Percentiles rank a stretch among this genome's conserved stretches.
Conservation (phyloP, 2,797 vertebrate genomes). For the Spinibarbus caldwelli region DNA sequence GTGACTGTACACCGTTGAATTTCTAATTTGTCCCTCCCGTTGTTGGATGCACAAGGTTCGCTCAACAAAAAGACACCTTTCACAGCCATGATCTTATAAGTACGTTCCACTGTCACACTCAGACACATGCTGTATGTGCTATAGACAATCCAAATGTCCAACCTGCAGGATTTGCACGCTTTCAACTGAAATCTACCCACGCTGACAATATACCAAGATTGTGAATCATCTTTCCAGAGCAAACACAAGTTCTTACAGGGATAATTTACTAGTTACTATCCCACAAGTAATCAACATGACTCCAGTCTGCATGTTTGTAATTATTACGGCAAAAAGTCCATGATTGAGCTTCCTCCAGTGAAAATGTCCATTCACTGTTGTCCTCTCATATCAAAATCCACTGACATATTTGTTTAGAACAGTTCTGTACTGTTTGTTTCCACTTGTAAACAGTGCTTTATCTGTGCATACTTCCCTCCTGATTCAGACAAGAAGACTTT, state of each 20-base stretch:
- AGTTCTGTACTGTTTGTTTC: not conserved
- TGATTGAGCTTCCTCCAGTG: not conserved
- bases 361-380: not conserved
- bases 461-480: not conserved
- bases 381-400: not conserved
- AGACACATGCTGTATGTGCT: not conserved
- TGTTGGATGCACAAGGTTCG: constrained; percentile 15
- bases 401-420: not conserved
- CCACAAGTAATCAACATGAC: not conserved
- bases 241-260: not conserved
- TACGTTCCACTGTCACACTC: not conserved
- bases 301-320: not conserved
- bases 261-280: not conserved
- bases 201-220: not conserved
- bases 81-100: not conserved
- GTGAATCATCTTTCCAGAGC: not conserved
- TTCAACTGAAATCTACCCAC: not conserved
- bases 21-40: constrained; percentile 54
- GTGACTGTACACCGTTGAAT: constrained; percentile 66
- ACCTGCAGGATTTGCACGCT: not conserved
- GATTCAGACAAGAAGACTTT: not conserved
- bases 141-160: not conserved
- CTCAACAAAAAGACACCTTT: constrained; percentile 31
- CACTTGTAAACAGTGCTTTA: not conserved
- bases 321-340: not conserved